A percentile compares a stretch with the other conserved stretches of the same genome.
These are phyloP conservation scores for Plagodis pulveraria DNA, from an alignment of 2,888 invertebrate species.

Conservation along the genomic window DNA sequence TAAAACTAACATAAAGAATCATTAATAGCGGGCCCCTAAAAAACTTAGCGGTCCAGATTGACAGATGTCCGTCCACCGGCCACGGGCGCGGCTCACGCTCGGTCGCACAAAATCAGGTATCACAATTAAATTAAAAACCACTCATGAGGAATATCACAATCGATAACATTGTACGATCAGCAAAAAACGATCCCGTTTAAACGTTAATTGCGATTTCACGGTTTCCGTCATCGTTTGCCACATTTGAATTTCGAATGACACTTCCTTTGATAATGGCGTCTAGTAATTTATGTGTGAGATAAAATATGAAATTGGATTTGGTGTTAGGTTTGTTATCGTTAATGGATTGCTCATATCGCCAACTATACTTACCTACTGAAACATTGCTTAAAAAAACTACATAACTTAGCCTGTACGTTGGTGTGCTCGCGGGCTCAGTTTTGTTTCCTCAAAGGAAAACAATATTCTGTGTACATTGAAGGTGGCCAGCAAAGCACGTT, in stretches of 20 bases:
- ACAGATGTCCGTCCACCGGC: constrained; percentile 72
- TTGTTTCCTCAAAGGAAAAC: too few relatives aligned
- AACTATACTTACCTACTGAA: too few relatives aligned
- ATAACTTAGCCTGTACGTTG: too few relatives aligned
- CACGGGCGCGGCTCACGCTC: constrained; percentile 63
- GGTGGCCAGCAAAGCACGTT: too few relatives aligned
- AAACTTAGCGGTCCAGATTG: constrained; percentile 67
- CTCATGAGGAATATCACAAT: constrained; percentile 66
- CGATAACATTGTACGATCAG: constrained; percentile 60
- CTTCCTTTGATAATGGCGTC: constrained; percentile 24
- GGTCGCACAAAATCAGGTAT: constrained; percentile 81
- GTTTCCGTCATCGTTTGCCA: constrained; percentile 40
- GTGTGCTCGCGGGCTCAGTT: too few relatives aligned
- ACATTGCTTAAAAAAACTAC: too few relatives aligned
- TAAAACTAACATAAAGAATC: neutral
- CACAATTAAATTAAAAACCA: constrained; percentile 84
- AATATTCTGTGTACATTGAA: too few relatives aligned
- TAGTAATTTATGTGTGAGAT: constrained; percentile 3
- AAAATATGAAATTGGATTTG: neutral
- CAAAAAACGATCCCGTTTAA: constrained; percentile 43
- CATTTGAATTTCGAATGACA: constrained; percentile 31
- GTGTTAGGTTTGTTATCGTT: neutral
- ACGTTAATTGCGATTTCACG: constrained; percentile 34
- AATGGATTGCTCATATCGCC: neutral
- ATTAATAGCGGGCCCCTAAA: constrained; percentile 37